These are phyloP conservation scores for Sebastes diaconus DNA, from an alignment of 2,797 vertebrate species.

Conservation along the genomic window DNA sequence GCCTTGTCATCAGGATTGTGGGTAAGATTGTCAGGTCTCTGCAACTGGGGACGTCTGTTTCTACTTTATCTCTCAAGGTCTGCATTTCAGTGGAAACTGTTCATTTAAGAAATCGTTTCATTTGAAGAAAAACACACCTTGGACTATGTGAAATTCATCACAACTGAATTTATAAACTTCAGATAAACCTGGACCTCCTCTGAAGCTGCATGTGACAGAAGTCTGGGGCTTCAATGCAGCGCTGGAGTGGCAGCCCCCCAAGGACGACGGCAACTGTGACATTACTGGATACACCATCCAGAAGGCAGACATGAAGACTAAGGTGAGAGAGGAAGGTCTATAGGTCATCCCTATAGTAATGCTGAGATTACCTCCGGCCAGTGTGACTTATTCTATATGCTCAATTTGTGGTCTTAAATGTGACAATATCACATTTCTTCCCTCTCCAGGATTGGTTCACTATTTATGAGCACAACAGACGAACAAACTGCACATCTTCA, in stretches of 20 bases:
- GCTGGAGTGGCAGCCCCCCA: slow-evolving; percentile 88
- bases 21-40: slow-evolving; percentile 73
- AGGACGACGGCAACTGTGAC: slow-evolving; percentile 89
- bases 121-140: not conserved
- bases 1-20: slow-evolving; percentile 84
- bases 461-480: slow-evolving; percentile 89
- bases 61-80: not conserved
- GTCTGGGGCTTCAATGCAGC: slow-evolving; percentile 93
- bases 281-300: slow-evolving; percentile 89
- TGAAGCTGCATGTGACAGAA: slow-evolving; percentile 83
- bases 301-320: slow-evolving; percentile 94
- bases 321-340: slow-evolving; percentile 71
- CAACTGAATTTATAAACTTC: slow-evolving; percentile 6
- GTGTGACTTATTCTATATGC: not conserved
- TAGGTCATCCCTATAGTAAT: not conserved
- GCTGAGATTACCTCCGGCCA: not conserved
- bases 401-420: not conserved
- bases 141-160: not conserved
- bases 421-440: not conserved
- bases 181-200: slow-evolving; percentile 89
- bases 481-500: slow-evolving; percentile 84
- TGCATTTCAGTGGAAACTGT: not conserved
- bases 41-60: not conserved
- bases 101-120: not conserved
- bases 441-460: slow-evolving; percentile 90